Evolutionary conservation across 2,888 invertebrate genomes (phyloP).

Genomic region (Lasioglossum pauxillum): DNA sequence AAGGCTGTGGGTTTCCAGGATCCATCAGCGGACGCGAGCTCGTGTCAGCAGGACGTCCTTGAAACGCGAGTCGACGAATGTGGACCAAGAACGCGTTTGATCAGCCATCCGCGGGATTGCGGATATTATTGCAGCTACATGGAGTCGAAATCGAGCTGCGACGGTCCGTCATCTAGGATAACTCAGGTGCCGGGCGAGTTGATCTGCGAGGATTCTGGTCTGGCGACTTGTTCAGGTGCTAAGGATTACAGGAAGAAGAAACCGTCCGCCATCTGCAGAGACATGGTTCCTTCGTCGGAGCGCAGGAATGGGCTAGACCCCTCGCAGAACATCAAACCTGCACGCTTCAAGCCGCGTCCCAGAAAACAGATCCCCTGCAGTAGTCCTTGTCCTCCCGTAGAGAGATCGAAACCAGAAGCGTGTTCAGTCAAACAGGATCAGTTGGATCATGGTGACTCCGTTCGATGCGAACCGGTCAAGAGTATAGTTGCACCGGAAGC

Average conservation of each 20-base stretch:
- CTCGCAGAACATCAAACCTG: not conserved
- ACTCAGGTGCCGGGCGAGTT: not conserved
- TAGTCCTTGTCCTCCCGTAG: not conserved
- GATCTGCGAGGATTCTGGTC: not conserved
- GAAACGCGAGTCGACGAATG: slow-evolving; percentile 38
- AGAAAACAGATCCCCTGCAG: not conserved
- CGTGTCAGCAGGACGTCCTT: slow-evolving; percentile 15
- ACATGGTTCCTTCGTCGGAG: not conserved
- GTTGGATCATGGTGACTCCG: not conserved
- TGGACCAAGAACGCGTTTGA: slow-evolving; percentile 21
- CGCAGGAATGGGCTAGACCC: slow-evolving; percentile 52
- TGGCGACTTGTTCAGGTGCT: not conserved
- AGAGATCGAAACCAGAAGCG: not conserved
- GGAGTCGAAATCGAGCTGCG: slow-evolving; percentile 19
- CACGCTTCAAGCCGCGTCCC: not conserved
- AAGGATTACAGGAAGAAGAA: not conserved
- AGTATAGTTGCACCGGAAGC: not conserved
- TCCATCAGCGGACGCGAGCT: not conserved
- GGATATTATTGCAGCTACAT: not conserved
- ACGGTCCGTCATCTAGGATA: slow-evolving; percentile 24
- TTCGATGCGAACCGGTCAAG: not conserved
- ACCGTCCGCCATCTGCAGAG: not conserved
- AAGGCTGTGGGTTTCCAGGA: slow-evolving; percentile 14
- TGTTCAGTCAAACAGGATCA: not conserved
- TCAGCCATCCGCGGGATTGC: not conserved